These are phyloP conservation scores for Strigamia maritima DNA, from an alignment of 2,888 invertebrate species.

Conservation along the genomic window DNA sequence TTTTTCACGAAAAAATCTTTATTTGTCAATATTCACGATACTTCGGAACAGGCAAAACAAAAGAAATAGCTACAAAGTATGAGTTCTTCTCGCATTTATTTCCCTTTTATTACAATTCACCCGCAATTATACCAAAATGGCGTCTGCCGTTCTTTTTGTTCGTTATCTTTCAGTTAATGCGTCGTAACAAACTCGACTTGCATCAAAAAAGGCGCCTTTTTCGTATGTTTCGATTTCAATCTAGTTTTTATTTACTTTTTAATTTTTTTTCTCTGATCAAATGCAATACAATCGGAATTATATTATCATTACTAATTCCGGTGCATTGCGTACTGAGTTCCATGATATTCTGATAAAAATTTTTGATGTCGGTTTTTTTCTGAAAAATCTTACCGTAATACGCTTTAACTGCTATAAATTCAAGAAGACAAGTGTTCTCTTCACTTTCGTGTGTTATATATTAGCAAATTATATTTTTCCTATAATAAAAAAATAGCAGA, in stretches of 20 bases:
- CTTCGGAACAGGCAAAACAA: neutral
- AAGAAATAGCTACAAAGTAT: neutral
- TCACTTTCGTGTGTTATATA: neutral
- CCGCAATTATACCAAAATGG: neutral
- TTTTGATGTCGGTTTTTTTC: neutral
- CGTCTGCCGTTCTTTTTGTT: slow-evolving; percentile 7
- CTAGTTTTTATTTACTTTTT: neutral
- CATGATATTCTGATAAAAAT: neutral
- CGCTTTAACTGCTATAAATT: neutral
- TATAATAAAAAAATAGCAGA: neutral
- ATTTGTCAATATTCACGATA: neutral
- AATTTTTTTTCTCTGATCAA: neutral
- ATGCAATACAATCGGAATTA: neutral
- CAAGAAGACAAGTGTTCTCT: neutral
- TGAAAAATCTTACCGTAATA: neutral
- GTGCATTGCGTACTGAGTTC: neutral
- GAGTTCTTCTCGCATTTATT: neutral
- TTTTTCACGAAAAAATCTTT: neutral
- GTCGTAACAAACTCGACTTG: neutral
- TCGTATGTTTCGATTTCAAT: neutral
- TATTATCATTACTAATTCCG: neutral
- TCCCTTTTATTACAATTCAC: neutral
- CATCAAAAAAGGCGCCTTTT: neutral
- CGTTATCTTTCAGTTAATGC: slow-evolving; percentile 10
- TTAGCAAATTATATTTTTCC: neutral